Evolutionary conservation across 2,888 invertebrate genomes (phyloP), one percentile per base, ranked within the genome.

Genomic region (Euplagia quadripunctaria): DNA sequence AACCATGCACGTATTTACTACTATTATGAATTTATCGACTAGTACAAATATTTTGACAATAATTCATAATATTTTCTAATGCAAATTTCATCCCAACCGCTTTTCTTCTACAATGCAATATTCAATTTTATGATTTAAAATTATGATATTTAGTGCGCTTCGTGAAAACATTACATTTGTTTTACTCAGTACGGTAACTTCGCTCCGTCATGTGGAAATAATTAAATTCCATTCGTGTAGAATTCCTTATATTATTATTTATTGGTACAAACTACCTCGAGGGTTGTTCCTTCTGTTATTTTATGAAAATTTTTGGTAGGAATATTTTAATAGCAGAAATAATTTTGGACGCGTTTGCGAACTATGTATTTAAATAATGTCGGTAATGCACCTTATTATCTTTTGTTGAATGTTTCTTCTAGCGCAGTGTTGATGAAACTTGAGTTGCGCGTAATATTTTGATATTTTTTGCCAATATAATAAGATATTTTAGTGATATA

Each of bases 211-310:
- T 88, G 88, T 88, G 88, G 83, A 86, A 89, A 91, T 92, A 91
- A 92, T 91, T 90, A 92, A 92, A 92, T 92, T 92, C 91, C 90
- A 81, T 85, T 82, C 81, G 83, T 79, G 87, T 82, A 83, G 86
- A 87, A 89, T 90, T 90, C 87, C 83, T 85, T 88, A 61, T 89
- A 89, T 90, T 88, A 90, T 89, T 90, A 91, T 92, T 90, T 91
- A 91, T 90, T 84, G 88, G 87, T 82, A 79, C 83, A 78, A 86
- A 82, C 82, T 85, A 82, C 79, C 85, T 55, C 78, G 78, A 78
- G 83, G 80, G 76, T 67, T 73, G 82, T 71, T 72, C 58, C 74
- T 68, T 73, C 72, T 86, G 85, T 84, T 87, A 82, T 89, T 89
- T 88, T 87, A 88, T 88, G 85, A 86, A 89, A 82, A 83, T 86